Percentiles rank a stretch among this genome's conserved stretches.
These are phyloP conservation scores for Drosophila basisetae DNA, from an alignment of 2,888 invertebrate species.

Conservation along the genomic window DNA sequence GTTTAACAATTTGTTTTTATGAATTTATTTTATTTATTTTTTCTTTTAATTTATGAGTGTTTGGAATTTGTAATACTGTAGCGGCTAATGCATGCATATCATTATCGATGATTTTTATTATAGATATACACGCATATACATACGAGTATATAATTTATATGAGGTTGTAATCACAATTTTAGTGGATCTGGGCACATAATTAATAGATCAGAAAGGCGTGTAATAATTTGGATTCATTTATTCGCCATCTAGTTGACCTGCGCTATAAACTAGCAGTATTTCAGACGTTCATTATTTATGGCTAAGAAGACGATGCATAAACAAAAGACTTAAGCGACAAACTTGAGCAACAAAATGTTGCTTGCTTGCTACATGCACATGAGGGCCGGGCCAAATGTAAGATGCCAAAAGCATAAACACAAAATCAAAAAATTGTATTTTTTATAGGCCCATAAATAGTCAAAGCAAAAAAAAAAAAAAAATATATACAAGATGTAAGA, in stretches of 20 bases:
- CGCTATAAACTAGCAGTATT: constrained; percentile 56
- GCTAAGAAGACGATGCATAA: constrained; percentile 59
- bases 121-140: constrained; percentile 22
- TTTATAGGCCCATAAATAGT: constrained; percentile 68
- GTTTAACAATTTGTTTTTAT: constrained; percentile 43
- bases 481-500: constrained; percentile 23
- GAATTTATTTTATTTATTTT: constrained; percentile 13
- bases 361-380: constrained; percentile 53
- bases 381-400: constrained; percentile 52
- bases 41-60: constrained; percentile 13
- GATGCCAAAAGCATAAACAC: constrained; percentile 16
- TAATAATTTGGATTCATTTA: constrained; percentile 49
- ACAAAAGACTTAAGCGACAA: constrained; percentile 68
- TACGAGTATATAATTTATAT: constrained; percentile 50
- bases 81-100: constrained; percentile 34
- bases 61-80: constrained; percentile 10
- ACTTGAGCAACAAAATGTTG: constrained; percentile 57
- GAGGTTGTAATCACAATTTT: constrained; percentile 39
- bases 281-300: constrained; percentile 49
- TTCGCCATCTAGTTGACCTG: constrained; percentile 39
- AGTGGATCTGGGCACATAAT: constrained; percentile 34
- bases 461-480: constrained; percentile 23
- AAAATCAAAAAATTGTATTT: constrained; percentile 43
- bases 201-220: constrained; percentile 43
- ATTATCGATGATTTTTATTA: constrained; percentile 35